These are phyloP conservation scores for Danio kyathit DNA, from an alignment of 2,797 vertebrate species.

Conservation along the genomic window DNA sequence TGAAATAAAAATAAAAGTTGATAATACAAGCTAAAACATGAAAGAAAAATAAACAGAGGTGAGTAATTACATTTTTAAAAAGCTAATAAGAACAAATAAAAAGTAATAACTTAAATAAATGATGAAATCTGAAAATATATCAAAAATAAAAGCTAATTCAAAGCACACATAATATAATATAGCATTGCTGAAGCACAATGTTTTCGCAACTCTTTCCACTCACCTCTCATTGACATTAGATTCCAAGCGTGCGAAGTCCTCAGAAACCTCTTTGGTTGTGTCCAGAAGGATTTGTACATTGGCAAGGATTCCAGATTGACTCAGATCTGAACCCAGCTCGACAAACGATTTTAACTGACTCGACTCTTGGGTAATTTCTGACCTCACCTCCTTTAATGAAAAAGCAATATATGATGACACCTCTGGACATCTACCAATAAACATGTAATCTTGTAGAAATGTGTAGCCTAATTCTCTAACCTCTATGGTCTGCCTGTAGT, in stretches of 20 bases:
- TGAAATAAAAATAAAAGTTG: no score
- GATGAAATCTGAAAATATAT: slow-evolving; percentile 1
- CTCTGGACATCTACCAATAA: not conserved
- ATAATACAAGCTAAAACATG: not conserved
- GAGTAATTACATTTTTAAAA: not conserved
- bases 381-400: slow-evolving; percentile 85
- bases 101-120: no score
- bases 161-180: not conserved
- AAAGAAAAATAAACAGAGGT: not conserved
- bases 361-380: slow-evolving; percentile 87
- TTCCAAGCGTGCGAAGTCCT: slow-evolving; percentile 87
- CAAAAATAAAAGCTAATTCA: not conserved
- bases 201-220: slow-evolving; percentile 42
- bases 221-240: slow-evolving; percentile 87
- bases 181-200: not conserved
- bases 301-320: slow-evolving; percentile 77
- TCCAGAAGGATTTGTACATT: slow-evolving; percentile 82
- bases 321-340: slow-evolving; percentile 82
- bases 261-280: slow-evolving; percentile 83
- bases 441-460: slow-evolving; percentile 22
- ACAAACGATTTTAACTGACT: slow-evolving; percentile 86
- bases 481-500: slow-evolving; percentile 92
- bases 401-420: slow-evolving; percentile 16
- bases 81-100: not conserved
- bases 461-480: slow-evolving; percentile 69